These are phyloP conservation scores for Maconellicoccus hirsutus DNA, from an alignment of 1,140 invertebrate species.

Conservation along the genomic window DNA sequence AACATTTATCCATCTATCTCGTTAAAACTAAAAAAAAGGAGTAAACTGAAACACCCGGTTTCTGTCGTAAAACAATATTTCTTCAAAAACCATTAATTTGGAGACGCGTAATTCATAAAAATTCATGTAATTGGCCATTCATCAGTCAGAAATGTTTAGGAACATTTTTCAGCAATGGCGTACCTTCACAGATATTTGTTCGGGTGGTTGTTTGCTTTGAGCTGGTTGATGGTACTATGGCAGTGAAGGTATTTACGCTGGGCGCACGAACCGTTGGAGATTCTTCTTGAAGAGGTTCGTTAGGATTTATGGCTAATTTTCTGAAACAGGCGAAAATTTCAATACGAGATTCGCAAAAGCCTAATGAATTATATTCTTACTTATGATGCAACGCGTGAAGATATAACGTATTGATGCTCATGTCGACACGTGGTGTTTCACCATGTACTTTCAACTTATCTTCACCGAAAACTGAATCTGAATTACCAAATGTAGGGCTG, in stretches of 20 bases:
- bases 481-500: slow-evolving; percentile 4
- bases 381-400: not conserved
- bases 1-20: not conserved
- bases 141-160: not conserved
- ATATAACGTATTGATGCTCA: slow-evolving; percentile 5
- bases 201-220: not conserved
- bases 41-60: not conserved
- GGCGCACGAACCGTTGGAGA: not conserved
- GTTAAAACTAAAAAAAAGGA: not conserved
- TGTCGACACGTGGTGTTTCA: not conserved
- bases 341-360: not conserved
- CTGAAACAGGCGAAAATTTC: not conserved
- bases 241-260: not conserved
- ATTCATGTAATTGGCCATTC: not conserved
- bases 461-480: not conserved
- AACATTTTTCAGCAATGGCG: not conserved
- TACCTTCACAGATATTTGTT: not conserved
- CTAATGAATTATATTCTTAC: not conserved
- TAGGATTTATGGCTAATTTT: not conserved
- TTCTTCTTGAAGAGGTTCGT: not conserved
- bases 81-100: not conserved
- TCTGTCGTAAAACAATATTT: not conserved
- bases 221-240: not conserved
- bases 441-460: not conserved
- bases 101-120: not conserved